phyloP scores from a whole-genome alignment of 1,140 invertebrate species.

The Neodiprion fabricii region DNA sequence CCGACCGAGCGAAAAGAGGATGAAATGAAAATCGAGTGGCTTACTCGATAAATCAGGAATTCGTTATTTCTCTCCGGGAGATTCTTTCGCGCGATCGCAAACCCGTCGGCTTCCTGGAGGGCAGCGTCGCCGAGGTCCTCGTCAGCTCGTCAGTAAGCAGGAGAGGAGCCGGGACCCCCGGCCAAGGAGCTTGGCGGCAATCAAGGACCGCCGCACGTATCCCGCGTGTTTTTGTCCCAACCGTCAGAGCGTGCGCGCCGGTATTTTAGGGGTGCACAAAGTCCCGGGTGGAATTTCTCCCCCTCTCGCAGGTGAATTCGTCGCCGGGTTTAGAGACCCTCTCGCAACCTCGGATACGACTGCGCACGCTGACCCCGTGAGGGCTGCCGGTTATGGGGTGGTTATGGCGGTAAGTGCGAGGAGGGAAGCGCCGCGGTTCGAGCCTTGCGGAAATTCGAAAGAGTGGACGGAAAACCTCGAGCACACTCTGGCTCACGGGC shows the following conservation, averaged over 20 bases:
- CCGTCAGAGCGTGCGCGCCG: not conserved
- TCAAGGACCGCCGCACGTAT: conserved; percentile 33
- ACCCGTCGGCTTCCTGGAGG: not conserved
- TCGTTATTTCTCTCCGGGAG: not conserved
- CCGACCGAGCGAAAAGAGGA: not conserved
- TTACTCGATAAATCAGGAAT: not conserved
- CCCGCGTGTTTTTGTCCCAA: not conserved
- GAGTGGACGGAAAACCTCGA: conserved; percentile 14
- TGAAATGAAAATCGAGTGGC: conserved; percentile 1
- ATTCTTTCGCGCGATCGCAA: not conserved
- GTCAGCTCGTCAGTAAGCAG: conserved; percentile 1
- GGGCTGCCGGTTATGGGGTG: not conserved
- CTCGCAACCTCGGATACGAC: too few relatives aligned
- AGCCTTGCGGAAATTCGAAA: not conserved
- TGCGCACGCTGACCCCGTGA: not conserved
- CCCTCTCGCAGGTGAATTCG: too few relatives aligned
- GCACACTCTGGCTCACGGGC: conserved; percentile 20
- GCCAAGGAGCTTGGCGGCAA: conserved; percentile 25
- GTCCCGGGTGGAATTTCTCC: not conserved
- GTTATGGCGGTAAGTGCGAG: not conserved
- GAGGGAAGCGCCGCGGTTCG: conserved; percentile 12
- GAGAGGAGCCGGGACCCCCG: not conserved
- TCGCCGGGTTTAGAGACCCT: too few relatives aligned
- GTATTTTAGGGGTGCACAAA: not conserved
- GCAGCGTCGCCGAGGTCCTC: not conserved